Evolutionary conservation across 2,797 vertebrate genomes (phyloP).

Genomic region (Schizopygopsis malacanthus): DNA sequence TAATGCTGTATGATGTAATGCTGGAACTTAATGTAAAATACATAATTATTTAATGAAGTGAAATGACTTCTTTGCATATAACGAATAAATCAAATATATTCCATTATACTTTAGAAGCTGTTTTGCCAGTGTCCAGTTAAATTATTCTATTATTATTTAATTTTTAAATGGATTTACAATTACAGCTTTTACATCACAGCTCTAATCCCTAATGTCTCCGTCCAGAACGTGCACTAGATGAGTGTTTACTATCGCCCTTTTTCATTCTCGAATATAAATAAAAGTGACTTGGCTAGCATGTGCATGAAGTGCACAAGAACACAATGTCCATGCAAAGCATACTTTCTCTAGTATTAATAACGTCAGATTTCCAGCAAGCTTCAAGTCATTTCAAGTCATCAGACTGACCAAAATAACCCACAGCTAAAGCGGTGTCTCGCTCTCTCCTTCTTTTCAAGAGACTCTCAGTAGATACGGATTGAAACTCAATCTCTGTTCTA

Average conservation of each 20-base stretch:
- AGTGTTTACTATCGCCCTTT: too few relatives aligned
- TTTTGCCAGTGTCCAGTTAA: background rate
- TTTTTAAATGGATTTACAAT: background rate
- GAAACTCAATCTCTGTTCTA: constrained; percentile 46
- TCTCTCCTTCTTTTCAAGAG: constrained; percentile 11
- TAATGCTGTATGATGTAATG: background rate
- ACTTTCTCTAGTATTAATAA: background rate
- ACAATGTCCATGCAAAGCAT: background rate
- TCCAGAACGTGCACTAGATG: background rate
- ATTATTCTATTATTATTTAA: background rate
- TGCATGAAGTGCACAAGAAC: background rate
- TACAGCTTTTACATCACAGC: background rate
- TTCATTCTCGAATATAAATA: too few relatives aligned
- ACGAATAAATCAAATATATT: background rate
- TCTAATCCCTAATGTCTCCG: background rate
- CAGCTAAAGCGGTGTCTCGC: background rate
- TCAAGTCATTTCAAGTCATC: background rate
- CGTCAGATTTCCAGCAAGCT: background rate
- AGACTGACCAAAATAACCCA: constrained; percentile 26
- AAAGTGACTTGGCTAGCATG: background rate
- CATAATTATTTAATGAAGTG: background rate
- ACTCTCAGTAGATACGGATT: constrained; percentile 13
- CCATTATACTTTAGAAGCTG: background rate
- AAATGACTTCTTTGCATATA: background rate
- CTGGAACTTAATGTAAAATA: background rate